Percentiles rank a stretch among this genome's conserved stretches.
phyloP scores from a whole-genome alignment of 2,888 invertebrate species.

The Stenoptilia bipunctidactyla region DNA sequence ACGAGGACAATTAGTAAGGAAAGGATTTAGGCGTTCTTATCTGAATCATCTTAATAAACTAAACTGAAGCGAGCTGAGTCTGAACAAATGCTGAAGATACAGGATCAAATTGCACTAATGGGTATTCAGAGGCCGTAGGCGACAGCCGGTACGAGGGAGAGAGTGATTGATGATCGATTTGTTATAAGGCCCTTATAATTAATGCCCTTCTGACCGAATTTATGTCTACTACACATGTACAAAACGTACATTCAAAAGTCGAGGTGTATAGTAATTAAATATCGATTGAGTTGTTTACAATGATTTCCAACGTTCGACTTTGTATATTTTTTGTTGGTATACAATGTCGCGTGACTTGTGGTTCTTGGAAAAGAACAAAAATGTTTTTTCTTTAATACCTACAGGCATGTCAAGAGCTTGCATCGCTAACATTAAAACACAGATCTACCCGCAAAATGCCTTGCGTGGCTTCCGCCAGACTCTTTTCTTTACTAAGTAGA shows the following conservation, averaged over 20 bases:
- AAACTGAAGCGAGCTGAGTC: background rate
- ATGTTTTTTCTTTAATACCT: too few relatives aligned
- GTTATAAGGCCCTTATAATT: constrained; percentile 40
- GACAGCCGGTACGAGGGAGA: constrained; percentile 15
- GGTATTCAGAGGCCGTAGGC: constrained; percentile 24
- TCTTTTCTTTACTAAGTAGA: constrained; percentile 30
- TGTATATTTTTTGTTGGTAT: too few relatives aligned
- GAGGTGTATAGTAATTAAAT: constrained; percentile 8
- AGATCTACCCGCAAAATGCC: constrained; percentile 44
- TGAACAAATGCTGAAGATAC: constrained; percentile 16
- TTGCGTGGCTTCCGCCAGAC: constrained; percentile 33
- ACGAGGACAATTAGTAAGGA: too few relatives aligned
- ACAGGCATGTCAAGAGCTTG: too few relatives aligned
- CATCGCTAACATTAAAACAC: constrained; percentile 14
- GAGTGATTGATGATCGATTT: constrained; percentile 47
- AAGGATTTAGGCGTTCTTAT: too few relatives aligned
- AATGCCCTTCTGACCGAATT: constrained; percentile 40
- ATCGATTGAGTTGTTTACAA: background rate
- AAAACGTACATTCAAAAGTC: background rate
- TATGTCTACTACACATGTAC: constrained; percentile 4
- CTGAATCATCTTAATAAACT: too few relatives aligned
- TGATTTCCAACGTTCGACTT: too few relatives aligned
- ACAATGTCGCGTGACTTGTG: too few relatives aligned
- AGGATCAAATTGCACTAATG: constrained; percentile 42
- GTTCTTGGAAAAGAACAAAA: too few relatives aligned